Percentiles rank a stretch among this genome's conserved stretches.
Evolutionary conservation across 2,888 invertebrate species (phyloP).

Genomic region (Trachelus iudaicus): DNA sequence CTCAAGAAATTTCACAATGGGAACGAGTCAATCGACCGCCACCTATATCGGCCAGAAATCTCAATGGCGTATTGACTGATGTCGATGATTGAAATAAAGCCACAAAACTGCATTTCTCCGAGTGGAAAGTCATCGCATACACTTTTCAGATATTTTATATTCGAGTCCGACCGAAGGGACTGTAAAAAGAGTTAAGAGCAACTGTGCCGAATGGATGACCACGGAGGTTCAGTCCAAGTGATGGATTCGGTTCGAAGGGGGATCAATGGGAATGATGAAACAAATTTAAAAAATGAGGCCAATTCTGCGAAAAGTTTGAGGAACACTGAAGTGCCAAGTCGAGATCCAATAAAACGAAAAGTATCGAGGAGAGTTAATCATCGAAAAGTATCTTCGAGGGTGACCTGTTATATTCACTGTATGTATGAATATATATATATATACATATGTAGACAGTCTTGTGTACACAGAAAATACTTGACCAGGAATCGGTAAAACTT

Average conservation of each 20-base stretch:
- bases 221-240: background rate
- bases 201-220: background rate
- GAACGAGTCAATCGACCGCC: background rate
- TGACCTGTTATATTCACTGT: conserved; percentile 9
- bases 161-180: background rate
- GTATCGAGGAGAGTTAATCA: background rate
- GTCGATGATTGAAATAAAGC: background rate
- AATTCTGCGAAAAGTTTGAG: background rate
- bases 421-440: conserved; percentile 3
- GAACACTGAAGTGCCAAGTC: background rate
- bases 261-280: background rate
- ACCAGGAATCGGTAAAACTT: conserved; percentile 29
- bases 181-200: background rate
- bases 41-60: background rate
- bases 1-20: background rate
- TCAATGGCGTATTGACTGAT: background rate
- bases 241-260: background rate
- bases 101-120: background rate
- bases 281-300: background rate
- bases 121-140: background rate
- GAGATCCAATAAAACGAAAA: background rate
- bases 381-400: background rate
- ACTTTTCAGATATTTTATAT: background rate
- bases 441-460: conserved; percentile 1
- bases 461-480: background rate